These are phyloP conservation scores for Paracanthobrama guichenoti DNA, from an alignment of 2,113 vertebrate genomes.

Conservation along the genomic window DNA sequence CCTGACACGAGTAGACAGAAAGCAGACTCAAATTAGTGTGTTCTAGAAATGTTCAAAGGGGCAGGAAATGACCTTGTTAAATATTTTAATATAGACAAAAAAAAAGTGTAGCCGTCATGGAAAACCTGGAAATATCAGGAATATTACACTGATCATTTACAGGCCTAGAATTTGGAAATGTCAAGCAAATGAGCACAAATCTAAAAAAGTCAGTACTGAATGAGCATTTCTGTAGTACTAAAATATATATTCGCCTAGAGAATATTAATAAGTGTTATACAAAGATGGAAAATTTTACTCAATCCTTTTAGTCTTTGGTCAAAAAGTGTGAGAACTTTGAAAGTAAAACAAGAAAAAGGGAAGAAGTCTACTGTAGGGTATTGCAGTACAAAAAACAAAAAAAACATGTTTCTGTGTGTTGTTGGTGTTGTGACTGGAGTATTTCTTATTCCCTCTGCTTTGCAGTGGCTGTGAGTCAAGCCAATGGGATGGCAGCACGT, in stretches of 20 bases:
- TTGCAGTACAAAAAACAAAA: not conserved
- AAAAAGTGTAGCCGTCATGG: not conserved
- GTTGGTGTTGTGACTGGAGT: not conserved
- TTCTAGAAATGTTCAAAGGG: conserved; percentile 8
- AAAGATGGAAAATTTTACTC: not conserved
- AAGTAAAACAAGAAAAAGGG: not conserved
- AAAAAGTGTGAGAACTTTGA: not conserved
- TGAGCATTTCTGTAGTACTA: not conserved
- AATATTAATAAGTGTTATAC: not conserved
- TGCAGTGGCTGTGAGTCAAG: conserved; percentile 90
- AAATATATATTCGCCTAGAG: no score
- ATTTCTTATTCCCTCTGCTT: conserved; percentile 42
- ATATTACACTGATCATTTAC: not conserved
- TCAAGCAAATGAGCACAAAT: not conserved
- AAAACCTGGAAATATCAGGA: not conserved
- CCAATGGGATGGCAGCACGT: conserved; percentile 90
- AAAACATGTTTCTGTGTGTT: not conserved
- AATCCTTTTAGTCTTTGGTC: not conserved
- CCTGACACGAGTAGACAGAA: conserved; percentile 4
- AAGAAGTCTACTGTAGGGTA: not conserved
- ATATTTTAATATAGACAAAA: not conserved
- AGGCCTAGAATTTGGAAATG: not conserved
- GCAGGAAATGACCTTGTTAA: conserved; percentile 29
- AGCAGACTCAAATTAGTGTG: not conserved
- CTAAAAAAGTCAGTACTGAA: not conserved